These are phyloP conservation scores for Ctenochaetus hawaiiensis DNA, from an alignment of 2,797 vertebrate genomes.

Conservation along the genomic window DNA sequence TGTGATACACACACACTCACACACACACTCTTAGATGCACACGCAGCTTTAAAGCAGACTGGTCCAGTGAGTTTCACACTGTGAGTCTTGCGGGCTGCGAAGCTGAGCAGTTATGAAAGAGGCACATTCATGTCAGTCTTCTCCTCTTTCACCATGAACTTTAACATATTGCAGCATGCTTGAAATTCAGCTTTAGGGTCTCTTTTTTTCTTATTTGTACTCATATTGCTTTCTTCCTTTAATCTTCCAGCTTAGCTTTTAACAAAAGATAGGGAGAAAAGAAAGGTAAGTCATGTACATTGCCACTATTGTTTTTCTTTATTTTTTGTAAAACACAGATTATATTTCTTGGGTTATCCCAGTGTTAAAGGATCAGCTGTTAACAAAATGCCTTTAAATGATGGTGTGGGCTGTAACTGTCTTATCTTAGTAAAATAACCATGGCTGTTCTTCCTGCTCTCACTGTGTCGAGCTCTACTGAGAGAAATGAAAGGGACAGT, in stretches of 20 bases:
- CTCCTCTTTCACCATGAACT: conserved; percentile 15
- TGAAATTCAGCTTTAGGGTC: not conserved
- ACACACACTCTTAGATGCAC: not conserved
- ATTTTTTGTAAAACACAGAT: not conserved
- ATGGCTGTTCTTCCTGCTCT: not conserved
- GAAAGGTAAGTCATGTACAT: not conserved
- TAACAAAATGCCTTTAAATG: not conserved
- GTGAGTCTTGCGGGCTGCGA: not conserved
- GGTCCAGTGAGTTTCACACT: conserved; percentile 38
- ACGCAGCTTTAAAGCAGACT: conserved; percentile 13
- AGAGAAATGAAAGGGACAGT: conserved; percentile 2
- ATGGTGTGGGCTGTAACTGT: not conserved
- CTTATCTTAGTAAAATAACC: not conserved
- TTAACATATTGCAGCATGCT: not conserved
- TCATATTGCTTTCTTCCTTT: not conserved
- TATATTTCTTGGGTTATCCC: not conserved
- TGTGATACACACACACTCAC: not conserved
- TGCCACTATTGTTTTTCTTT: not conserved
- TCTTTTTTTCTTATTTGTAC: not conserved
- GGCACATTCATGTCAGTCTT: conserved; percentile 27
- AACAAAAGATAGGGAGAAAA: not conserved
- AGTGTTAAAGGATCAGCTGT: not conserved
- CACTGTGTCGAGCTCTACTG: not conserved
- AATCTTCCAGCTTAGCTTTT: not conserved
- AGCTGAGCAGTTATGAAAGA: conserved; percentile 49